Evolutionary conservation across 2,888 invertebrate species (phyloP), one percentile per base, ranked within the genome.

Genomic region (Dasysyrphus albostriatus): DNA sequence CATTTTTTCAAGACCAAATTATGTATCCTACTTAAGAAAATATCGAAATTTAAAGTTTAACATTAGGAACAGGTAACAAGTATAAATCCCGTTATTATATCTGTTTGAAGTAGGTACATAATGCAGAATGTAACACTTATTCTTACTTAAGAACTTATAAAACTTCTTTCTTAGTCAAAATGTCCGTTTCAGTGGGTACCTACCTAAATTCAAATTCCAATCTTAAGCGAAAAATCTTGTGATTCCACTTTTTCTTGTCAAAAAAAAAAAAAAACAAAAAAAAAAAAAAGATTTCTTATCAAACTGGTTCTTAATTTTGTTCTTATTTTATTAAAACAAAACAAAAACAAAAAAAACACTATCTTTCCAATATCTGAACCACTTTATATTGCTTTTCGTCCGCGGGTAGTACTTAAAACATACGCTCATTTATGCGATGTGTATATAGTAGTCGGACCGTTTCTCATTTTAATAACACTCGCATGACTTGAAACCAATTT

Each of bases 381-480:
- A 85, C 77, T 85, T 85, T 85, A 85, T 61, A 82, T 78, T 78
- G 63, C 76, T 34, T 42, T 61, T 77, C 69, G 82, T 78, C 61
- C 56, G 34, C 37, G 29, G 51, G 42, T 54, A 74, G 54, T 65
- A 80, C 61, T 54, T 72, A 42, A 65, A 72, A 51, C 59, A 75
- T 74, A 78, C 67, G 59, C 67, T 61, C 65, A 42, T 65, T 73
- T 78, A 74, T 63, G 24, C 24, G 24, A n/a, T n/a, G 44, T 42
- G 42, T 42, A 10, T 58, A 12, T 29, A 63, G 74, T 87, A 69
- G 51, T 83, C 70, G 19, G 19, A 69, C 69, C 69, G 83, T 87
- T 83, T 83, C 79, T 83, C 75, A 83, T 83, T 87, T 87, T 79
- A 87, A 87, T 87, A 87, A 83, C 83, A 87, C 78, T 87, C 79